A percentile compares a stretch with the other conserved stretches of the same genome.
These are phyloP conservation scores for Pithys albifrons DNA, from an alignment of 2,113 vertebrate genomes.

Conservation along the genomic window DNA sequence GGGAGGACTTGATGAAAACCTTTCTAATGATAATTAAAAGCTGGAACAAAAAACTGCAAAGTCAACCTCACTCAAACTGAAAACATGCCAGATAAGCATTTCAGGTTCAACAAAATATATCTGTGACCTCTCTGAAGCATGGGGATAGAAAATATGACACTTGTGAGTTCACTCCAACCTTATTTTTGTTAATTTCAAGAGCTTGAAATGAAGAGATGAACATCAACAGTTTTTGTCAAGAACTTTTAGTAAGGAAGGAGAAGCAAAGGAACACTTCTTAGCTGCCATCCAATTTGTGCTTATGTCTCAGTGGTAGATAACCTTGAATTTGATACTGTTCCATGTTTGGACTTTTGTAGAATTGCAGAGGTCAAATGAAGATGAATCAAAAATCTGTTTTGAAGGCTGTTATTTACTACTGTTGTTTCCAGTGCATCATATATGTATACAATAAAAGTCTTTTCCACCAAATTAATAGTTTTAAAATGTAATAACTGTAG, in stretches of 20 bases:
- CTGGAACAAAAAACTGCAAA: not conserved
- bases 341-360: not conserved
- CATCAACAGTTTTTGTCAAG: not conserved
- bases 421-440: not conserved
- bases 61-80: not conserved
- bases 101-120: not conserved
- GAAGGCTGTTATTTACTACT: not conserved
- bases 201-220: not conserved
- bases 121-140: not conserved
- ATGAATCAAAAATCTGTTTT: not conserved
- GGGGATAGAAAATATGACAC: not conserved
- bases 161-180: not conserved
- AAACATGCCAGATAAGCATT: not conserved
- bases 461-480: not conserved
- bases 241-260: not conserved
- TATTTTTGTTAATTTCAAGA: not conserved
- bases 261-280: not conserved
- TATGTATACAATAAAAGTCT: not conserved
- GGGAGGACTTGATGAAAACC: not conserved
- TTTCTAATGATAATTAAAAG: not conserved
- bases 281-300: not conserved
- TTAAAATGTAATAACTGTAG: not conserved
- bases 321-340: not conserved
- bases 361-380: not conserved
- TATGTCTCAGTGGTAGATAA: not conserved